Percentiles rank a stretch among this genome's conserved stretches.
These are phyloP conservation scores for Austrolebias charrua DNA, from an alignment of 2,797 vertebrate species.

Conservation along the genomic window DNA sequence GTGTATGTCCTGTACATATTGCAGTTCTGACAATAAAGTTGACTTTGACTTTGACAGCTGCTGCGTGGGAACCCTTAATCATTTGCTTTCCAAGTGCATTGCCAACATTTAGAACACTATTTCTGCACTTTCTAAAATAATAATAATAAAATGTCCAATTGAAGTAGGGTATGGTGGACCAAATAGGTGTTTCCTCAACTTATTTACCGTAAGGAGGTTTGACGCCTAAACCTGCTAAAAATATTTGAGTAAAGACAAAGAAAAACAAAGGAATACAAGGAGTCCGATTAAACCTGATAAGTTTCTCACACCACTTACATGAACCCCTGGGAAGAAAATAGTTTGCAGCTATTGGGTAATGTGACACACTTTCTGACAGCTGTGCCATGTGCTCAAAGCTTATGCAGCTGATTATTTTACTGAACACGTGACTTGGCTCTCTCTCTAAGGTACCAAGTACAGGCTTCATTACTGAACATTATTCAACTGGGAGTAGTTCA, in stretches of 20 bases:
- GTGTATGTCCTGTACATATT: too few species aligned
- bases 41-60: too few species aligned
- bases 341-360: constrained; percentile 13
- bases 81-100: too few species aligned
- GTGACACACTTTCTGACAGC: constrained; percentile 27
- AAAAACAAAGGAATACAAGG: too few species aligned
- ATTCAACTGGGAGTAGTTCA: constrained; percentile 31
- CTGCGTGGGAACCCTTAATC: too few species aligned
- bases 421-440: constrained; percentile 30
- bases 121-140: too few species aligned
- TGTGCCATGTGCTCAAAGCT: constrained; percentile 15
- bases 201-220: not conserved
- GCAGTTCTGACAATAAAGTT: too few species aligned
- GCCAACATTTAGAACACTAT: too few species aligned
- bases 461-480: constrained; percentile 22
- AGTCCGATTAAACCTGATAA: too few species aligned
- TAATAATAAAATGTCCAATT: too few species aligned
- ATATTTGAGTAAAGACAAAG: not conserved
- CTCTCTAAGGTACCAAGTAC: constrained; percentile 16
- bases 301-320: not conserved
- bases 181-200: not conserved
- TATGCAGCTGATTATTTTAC: constrained; percentile 39
- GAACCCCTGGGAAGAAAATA: not conserved
- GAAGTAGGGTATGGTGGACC: too few species aligned
- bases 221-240: not conserved